These are phyloP conservation scores for Eptesicus fuscus DNA, from an alignment of 2,113 vertebrate genomes.

Conservation along the genomic window DNA sequence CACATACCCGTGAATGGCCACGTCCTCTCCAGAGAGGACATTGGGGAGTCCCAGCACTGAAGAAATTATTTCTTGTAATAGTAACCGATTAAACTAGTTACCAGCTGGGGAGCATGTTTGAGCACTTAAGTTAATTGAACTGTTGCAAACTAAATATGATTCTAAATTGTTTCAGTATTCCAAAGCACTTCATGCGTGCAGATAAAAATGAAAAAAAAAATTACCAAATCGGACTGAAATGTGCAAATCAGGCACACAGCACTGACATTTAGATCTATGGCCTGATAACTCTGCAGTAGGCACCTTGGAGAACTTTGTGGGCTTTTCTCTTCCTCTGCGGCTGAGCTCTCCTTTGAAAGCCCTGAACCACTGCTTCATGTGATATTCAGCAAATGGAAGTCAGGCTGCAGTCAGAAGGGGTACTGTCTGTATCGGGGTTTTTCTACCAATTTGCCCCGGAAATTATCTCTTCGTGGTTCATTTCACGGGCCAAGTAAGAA, in stretches of 20 bases:
- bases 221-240: conserved; percentile 79
- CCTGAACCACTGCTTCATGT: conserved; percentile 78
- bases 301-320: conserved; percentile 72
- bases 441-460: conserved; percentile 78
- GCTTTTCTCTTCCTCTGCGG: conserved; percentile 21
- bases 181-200: conserved; percentile 79
- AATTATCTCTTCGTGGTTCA: conserved; percentile 78
- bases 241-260: conserved; percentile 78
- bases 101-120: conserved; percentile 82
- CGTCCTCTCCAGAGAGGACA: conserved; percentile 65
- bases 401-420: conserved; percentile 74
- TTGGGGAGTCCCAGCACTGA: conserved; percentile 65
- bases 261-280: conserved; percentile 83
- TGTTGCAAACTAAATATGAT: conserved; percentile 85
- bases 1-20: conserved; percentile 58
- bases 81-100: conserved; percentile 83
- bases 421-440: conserved; percentile 76
- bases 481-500: conserved; percentile 74
- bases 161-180: conserved; percentile 83
- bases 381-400: conserved; percentile 77
- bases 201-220: conserved; percentile 80
- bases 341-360: conserved; percentile 75
- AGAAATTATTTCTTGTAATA: conserved; percentile 80
- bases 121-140: conserved; percentile 86
- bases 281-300: conserved; percentile 76